Base-by-base conservation (phyloP, 2,797 vertebrate genomes). In the Leptatherina wallacei region DNA sequence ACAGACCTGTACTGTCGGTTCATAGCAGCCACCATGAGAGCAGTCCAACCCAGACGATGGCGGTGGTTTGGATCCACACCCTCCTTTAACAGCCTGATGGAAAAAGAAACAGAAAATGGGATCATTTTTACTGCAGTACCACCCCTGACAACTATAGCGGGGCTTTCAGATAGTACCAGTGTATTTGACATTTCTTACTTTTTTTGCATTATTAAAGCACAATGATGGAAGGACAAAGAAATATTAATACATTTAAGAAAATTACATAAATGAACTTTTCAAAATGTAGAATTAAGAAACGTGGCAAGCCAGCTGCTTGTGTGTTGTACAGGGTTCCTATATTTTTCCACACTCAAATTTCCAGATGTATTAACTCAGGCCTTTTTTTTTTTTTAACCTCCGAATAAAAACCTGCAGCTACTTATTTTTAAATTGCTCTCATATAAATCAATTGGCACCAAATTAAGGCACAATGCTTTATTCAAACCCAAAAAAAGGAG, bases 1-100 rank as follows among this genome's bases (percentile, higher is more conserved):
- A 86, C 79, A 61, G 65, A 98, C 97, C 95, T 96, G 91, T 96
- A 93, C 9, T 97, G 96, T 61, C 94, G 93, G 92, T 94, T 96
- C 89, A 99, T 98, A 1, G 96, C 94, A 0, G 98, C 97, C 81
- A 98, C 97, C 98, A 99, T 99, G 42, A 99, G 95, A 10, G 97
- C 83, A 0, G 98, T 98, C 98, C 98, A 99, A 35, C 98, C 98
- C 0, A 99, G 95, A 61, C 67, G 95, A 87, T 99, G 97, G 22
- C 96, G 95, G 7, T 91, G 75, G 4, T 99, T 97, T 61, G 96
- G 95, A 44, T 97, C 94, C 0, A 93, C 79, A 0, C 97, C 96
- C 63, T 96, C 95, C 13, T 89, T 80, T 78, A 99, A 64, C 51
- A 98, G 80, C 91, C 98, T 99, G 87, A 67, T 32, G 62, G 57